Evolutionary conservation across 2,888 invertebrate species (phyloP), one percentile per base, ranked within the genome.

Genomic region (Apotomis turbidana): DNA sequence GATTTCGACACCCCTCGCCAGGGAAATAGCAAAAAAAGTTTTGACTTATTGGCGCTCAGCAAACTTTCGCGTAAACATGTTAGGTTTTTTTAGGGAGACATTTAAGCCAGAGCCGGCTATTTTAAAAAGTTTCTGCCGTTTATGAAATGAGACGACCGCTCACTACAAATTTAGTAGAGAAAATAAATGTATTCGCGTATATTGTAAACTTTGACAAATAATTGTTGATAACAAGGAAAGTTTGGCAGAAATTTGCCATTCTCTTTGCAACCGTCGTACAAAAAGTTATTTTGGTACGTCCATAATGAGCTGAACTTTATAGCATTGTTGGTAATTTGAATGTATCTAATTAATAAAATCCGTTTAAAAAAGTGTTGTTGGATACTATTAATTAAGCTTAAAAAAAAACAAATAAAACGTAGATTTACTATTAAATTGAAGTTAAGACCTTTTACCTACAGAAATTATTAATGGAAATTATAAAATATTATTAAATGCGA

Each of bases 21-120:
- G 80, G 84, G 83, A 83, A 87, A 87, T 85, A 89, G 87, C 89
- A 88, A 86, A 87, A 87, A 87, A 91, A 91, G 85, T 87, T 88
- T 84, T 85, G 87, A 87, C 80, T 85, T 87, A 87, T 87, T 79
- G 82, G 74, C 76, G 81, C 78, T 79, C 76, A 75, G 77, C 77
- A 80, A 80, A 77, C 76, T 78, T 76, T 76, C 80, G 77, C 85
- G 90, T 88, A 89, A 90, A 91, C 90, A 90, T 86, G 88, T 83
- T 84, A 80, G 83, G 85, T 87, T 86, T 87, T 89, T 90, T 90
- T 89, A 88, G 85, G 85, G 79, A 74, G 79, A 78, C 81, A 83
- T 84, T 84, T 84, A 83, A 82, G 84, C 81, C 83, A 83, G 86
- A 68, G 51, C 64, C 15, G 55, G 55, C 77, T 75, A 74, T 58